Evolutionary conservation across 1,140 invertebrate species (phyloP).

Genomic region (Chymomyza costata): DNA sequence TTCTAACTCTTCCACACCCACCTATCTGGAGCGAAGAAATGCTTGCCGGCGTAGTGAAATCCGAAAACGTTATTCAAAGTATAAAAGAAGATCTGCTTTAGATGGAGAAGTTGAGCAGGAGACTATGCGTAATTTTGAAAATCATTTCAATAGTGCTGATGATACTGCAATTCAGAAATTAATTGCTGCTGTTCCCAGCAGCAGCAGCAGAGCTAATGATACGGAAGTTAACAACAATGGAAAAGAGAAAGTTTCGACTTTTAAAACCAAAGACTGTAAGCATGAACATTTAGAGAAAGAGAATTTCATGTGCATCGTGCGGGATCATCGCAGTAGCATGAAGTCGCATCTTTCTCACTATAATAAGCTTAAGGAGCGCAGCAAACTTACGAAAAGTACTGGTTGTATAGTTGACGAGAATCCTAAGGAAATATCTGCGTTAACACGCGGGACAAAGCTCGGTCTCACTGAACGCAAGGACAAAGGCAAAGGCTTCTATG

Average conservation of each 20-base stretch:
- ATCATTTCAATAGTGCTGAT: slow-evolving; percentile 66
- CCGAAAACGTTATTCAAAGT: slow-evolving; percentile 79
- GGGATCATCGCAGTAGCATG: slow-evolving; percentile 41
- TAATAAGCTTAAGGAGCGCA: slow-evolving; percentile 68
- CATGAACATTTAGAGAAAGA: slow-evolving; percentile 14
- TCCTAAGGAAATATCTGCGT: slow-evolving; percentile 40
- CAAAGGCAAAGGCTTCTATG: slow-evolving; percentile 69
- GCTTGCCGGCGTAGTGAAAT: slow-evolving; percentile 72
- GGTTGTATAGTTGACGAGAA: slow-evolving; percentile 52
- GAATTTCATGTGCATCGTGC: slow-evolving; percentile 41
- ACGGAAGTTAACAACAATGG: slow-evolving; percentile 11
- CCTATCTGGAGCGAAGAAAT: slow-evolving; percentile 89
- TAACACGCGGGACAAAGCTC: slow-evolving; percentile 54
- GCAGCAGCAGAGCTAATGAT: slow-evolving; percentile 9
- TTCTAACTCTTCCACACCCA: slow-evolving; percentile 83
- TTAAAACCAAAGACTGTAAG: no score
- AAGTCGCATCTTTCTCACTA: slow-evolving; percentile 64
- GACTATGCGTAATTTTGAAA: slow-evolving; percentile 32
- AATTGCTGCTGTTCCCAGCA: slow-evolving; percentile 51
- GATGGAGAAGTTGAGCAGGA: slow-evolving; percentile 27
- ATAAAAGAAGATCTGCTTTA: slow-evolving; percentile 74
- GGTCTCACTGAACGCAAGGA: slow-evolving; percentile 58
- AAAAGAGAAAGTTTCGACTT: no score
- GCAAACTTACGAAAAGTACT: slow-evolving; percentile 69
- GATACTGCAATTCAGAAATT: slow-evolving; percentile 62